Evolutionary conservation across 2,888 invertebrate species (phyloP).

Genomic region (Hydriomena furcata): DNA sequence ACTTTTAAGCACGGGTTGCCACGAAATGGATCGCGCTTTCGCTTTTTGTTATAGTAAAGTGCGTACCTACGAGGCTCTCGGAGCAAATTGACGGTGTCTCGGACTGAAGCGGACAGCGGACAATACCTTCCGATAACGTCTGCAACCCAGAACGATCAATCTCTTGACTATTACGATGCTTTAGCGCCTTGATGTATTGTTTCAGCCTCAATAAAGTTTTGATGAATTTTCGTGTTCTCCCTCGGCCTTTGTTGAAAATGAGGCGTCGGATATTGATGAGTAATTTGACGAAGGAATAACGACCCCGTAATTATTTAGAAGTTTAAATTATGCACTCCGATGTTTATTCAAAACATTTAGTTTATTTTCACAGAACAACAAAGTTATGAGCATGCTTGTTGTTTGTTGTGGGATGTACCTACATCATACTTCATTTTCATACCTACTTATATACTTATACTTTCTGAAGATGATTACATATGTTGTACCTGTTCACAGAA

Average conservation of each 20-base stretch:
- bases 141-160: constrained; percentile 75
- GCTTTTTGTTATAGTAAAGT: constrained; percentile 6
- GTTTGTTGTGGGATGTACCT: too few species aligned
- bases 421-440: too few species aligned
- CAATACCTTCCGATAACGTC: constrained; percentile 68
- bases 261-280: constrained; percentile 76
- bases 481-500: too few species aligned
- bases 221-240: constrained; percentile 79
- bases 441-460: too few species aligned
- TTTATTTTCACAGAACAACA: too few species aligned
- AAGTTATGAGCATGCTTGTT: too few species aligned
- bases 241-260: constrained; percentile 70
- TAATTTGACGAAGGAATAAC: constrained; percentile 71
- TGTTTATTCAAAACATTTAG: constrained; percentile 16
- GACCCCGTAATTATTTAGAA: constrained; percentile 63
- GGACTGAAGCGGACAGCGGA: constrained; percentile 44
- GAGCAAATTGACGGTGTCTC: not conserved
- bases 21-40: constrained; percentile 6
- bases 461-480: too few species aligned
- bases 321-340: constrained; percentile 26
- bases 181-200: constrained; percentile 82
- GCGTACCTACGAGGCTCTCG: constrained; percentile 4
- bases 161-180: constrained; percentile 79
- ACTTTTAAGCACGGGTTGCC: constrained; percentile 8
- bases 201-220: constrained; percentile 82